Base-by-base conservation (phyloP, 2,797 vertebrate genomes). In the Poeciliopsis paucimaculata region DNA sequence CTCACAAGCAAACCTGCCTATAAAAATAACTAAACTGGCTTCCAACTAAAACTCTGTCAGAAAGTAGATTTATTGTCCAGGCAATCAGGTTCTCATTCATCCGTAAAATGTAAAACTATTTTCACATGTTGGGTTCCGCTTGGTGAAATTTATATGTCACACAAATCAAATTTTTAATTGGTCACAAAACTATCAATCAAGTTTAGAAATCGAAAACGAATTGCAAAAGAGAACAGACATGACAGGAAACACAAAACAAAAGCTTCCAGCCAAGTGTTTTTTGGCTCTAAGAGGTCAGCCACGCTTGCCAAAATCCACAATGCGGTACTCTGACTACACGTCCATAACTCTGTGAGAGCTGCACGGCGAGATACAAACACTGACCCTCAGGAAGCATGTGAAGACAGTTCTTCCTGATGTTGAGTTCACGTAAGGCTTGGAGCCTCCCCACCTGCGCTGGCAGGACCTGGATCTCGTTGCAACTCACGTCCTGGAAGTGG, bases 401-500 rank as follows among this genome's bases (percentile, higher is more conserved):
- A 86, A 99, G 97, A 94, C 96, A 97, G 85, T 99, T 99, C 96
- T 97, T 98, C 96, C 98, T 97, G 94, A 99, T 94, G 93, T 98
- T 99, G 89, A 99, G 96, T 91, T 99, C 98, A 92, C 97, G 95
- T 94, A 99, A 96, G 73, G 97, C 97, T 3, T 97, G 96, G 43
- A 99, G 96, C 94, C 97, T 97, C 91, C 98, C 98, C 89, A 99
- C 96, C 95, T 99, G 98, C 86, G 96, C 94, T 71, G 98, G 98
- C 94, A 99, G 97, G 85, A 96, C 96, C 91, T 98, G 97, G 93
- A 99, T 98, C 92, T 99, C 98, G 95, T 99, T 99, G 90, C 98
- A 99, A 94, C 98, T 99, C 82, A 99, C 95, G 91, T 99, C 98
- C 98, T 99, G 89, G 85, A 84, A 81, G 92, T 93, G 91, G 85